Evolutionary conservation across 1,140 invertebrate species (phyloP).

Genomic region (Holcopasites calliopsidis): DNA sequence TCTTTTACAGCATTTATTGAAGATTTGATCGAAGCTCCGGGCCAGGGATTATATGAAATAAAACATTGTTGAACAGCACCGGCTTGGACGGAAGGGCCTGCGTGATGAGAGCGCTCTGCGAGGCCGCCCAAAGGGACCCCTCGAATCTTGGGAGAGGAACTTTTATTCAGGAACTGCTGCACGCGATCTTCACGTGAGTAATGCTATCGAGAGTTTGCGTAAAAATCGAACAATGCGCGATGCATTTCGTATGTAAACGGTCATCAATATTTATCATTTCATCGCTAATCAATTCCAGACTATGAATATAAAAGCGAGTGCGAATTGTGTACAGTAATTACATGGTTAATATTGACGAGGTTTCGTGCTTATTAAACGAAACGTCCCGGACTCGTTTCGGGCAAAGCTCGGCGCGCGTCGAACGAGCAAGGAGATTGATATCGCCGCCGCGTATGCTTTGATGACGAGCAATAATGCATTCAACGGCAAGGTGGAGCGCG

Average conservation of each 20-base stretch:
- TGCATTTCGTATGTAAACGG: no score
- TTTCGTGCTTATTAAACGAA: not conserved
- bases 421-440: not conserved
- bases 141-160: conserved; percentile 79
- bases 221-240: no score
- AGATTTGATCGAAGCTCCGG: conserved; percentile 26
- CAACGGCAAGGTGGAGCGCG: no score
- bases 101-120: conserved; percentile 85
- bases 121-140: conserved; percentile 82
- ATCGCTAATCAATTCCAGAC: not conserved
- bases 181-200: conserved; percentile 86
- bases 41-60: conserved; percentile 45
- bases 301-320: not conserved
- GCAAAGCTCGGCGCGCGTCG: not conserved
- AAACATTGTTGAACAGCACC: conserved; percentile 80
- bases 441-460: not conserved
- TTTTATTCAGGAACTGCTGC: conserved; percentile 85
- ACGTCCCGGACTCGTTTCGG: no score
- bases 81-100: conserved; percentile 85
- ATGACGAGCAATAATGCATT: not conserved
- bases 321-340: not conserved
- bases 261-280: not conserved
- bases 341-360: not conserved
- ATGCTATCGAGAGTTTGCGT: not conserved
- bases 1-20: no score